These are phyloP conservation scores for Oreochromis spilurus DNA, from an alignment of 2,113 vertebrate species.

Conservation along the genomic window DNA sequence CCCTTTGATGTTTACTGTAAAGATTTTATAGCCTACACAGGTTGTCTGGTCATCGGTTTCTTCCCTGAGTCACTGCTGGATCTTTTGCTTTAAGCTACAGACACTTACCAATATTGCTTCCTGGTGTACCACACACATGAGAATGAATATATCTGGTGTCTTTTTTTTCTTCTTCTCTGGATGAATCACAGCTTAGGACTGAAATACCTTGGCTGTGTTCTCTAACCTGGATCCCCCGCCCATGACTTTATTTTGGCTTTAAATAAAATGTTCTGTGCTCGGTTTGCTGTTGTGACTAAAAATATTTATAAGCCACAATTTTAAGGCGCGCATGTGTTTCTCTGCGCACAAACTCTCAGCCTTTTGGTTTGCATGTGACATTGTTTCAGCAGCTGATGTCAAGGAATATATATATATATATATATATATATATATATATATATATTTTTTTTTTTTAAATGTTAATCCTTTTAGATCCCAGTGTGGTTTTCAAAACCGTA, in stretches of 20 bases:
- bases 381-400: constrained; percentile 17
- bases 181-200: not conserved
- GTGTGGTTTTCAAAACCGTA: constrained; percentile 3
- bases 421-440: not conserved
- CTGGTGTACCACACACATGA: not conserved
- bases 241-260: not conserved
- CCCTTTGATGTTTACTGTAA: not conserved
- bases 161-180: not conserved
- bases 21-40: constrained; percentile 4
- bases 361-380: not conserved
- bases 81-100: constrained; percentile 4
- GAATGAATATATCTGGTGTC: not conserved
- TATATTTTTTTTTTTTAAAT: not conserved
- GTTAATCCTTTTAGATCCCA: constrained; percentile 39
- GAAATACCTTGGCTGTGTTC: not conserved
- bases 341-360: not conserved
- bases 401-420: not conserved
- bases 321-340: not conserved
- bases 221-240: not conserved
- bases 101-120: not conserved
- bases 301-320: not conserved
- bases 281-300: not conserved
- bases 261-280: not conserved
- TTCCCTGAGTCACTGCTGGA: not conserved
- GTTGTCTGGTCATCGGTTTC: not conserved